Base-by-base conservation (phyloP, 1,140 invertebrate genomes). In the Lethocerus indicus region DNA sequence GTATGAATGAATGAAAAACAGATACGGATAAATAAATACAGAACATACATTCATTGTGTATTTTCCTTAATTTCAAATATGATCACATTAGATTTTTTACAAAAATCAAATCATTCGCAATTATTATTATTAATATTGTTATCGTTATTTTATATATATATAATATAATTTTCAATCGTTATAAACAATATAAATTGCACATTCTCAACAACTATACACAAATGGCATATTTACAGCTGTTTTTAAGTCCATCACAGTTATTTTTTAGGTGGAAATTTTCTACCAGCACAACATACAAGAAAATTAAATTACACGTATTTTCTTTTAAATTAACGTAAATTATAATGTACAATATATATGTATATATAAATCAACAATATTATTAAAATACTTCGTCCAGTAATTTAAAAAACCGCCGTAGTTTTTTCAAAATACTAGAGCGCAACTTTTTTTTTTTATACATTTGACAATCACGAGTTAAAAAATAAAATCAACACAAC, bases 131-230 rank as follows among this genome's bases (percentile, higher is more conserved):
- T 20, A 39, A 39, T 4, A 44, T 28, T 28, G 18, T 16, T 44
- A 44, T 44, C 25, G 42, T 44, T 28, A 28, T 28, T 44, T 28
- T 44, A 25, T 45, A 20, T 45, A 29, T 39, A 37, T 48, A 48
- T 39, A 36, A 48, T 26, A 39, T 24, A 18, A 48, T 18, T 32
- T 39, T 48, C 40, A 39, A 37, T 48, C 40, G 37, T 36, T 51
- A 51, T 46, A 51, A 51, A 37, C 41, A 37, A 51, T 51, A 47
- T 51, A 51, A 51, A 51, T 51, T 51, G 50, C 50, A 51, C 50
- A 51, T 51, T 51, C 41, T 40, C 43, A 51, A 51, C 50, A 27
- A 47, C 50, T 51, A 51, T 51, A 50, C 49, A 50, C 42, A 51
- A 51, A 51, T 46, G 50, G 41, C 35, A 51, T 51, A 49, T 49